Evolutionary conservation across 2,113 vertebrate genomes (phyloP).

Genomic region (Malurus alboscapulatus): DNA sequence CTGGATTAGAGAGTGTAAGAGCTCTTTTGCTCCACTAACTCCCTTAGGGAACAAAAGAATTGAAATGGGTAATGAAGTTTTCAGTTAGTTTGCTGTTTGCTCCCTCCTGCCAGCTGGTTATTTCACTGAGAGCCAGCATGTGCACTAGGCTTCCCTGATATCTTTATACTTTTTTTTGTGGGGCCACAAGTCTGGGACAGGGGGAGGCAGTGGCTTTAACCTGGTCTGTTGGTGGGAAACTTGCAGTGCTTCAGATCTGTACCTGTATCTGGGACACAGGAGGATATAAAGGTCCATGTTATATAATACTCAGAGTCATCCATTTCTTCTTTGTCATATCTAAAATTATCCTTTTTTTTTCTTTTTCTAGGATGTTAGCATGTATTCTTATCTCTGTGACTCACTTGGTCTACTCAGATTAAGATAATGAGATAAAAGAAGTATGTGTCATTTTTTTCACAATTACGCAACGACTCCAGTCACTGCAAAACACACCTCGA

Average conservation of each 20-base stretch:
- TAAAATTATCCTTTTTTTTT: not conserved
- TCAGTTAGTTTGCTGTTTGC: not conserved
- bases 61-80: not conserved
- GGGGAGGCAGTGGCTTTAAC: not conserved
- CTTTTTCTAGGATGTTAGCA: not conserved
- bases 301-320: not conserved
- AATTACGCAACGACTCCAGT: not conserved
- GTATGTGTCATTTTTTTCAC: not conserved
- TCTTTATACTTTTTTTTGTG: not conserved
- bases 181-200: not conserved
- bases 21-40: not conserved
- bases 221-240: not conserved
- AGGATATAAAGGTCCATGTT: not conserved
- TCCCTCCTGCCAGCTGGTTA: not conserved
- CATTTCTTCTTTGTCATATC: not conserved
- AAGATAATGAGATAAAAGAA: not conserved
- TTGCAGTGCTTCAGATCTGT: not conserved
- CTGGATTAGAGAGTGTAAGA: not conserved
- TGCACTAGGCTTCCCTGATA: not conserved
- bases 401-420: slow-evolving; percentile 5
- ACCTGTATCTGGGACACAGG: not conserved
- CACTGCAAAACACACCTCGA: not conserved
- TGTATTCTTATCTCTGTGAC: slow-evolving; percentile 2
- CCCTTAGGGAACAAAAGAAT: not conserved
- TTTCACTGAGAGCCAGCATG: not conserved